These are phyloP conservation scores for Eumerus sabulonum DNA, from an alignment of 2,888 invertebrate genomes.

Conservation along the genomic window DNA sequence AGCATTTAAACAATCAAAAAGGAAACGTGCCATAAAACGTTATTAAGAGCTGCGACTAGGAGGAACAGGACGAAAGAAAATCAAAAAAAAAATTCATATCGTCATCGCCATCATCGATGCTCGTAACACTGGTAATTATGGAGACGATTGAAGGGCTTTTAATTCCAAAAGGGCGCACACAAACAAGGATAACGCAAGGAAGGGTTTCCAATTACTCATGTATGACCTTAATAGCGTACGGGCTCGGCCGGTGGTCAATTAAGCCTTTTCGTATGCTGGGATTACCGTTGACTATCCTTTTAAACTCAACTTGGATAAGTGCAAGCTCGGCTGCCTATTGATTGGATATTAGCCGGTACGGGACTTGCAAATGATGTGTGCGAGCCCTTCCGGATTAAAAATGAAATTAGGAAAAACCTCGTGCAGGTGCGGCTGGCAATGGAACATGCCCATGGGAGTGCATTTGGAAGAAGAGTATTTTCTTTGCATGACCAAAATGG, in stretches of 20 bases:
- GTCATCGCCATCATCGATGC: constrained; percentile 54
- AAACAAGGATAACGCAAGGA: background rate
- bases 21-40: constrained; percentile 59
- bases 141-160: constrained; percentile 26
- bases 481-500: constrained; percentile 49
- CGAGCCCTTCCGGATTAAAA: too few species aligned
- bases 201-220: constrained; percentile 52
- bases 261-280: constrained; percentile 37
- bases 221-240: constrained; percentile 28
- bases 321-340: constrained; percentile 27
- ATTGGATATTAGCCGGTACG: constrained; percentile 29
- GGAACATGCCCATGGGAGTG: too few species aligned
- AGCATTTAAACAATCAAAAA: constrained; percentile 47
- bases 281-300: constrained; percentile 36
- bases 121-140: constrained; percentile 25
- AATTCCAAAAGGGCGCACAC: background rate
- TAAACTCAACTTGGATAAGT: background rate
- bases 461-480: constrained; percentile 10
- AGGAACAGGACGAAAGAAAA: too few species aligned
- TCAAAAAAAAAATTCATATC: background rate
- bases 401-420: background rate
- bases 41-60: constrained; percentile 52
- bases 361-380: background rate
- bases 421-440: background rate
- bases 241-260: constrained; percentile 27